Evolutionary conservation across 2,113 vertebrate genomes (phyloP), one percentile per base, ranked within the genome.

Genomic region (Nothocercus julius): DNA sequence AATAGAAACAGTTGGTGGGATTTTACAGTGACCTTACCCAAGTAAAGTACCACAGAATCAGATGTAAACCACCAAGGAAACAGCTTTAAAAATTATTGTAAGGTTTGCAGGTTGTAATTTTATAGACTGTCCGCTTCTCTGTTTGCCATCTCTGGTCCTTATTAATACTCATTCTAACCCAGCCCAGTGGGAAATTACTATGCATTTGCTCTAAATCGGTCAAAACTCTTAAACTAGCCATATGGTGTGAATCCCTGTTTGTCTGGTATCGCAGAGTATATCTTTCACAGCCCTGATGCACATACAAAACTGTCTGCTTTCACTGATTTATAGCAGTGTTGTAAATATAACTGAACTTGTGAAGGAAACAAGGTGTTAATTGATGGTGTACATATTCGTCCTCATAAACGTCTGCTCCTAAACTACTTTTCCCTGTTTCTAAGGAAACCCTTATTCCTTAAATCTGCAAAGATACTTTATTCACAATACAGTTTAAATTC

Each of bases 261-360:
- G 91, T 96, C 86, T 94, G 92, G 87, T 94, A 94, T 62, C 5
- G 3, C 54, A 0, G 72, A 87, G 82, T 74, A 89, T 89, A 68
- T 93, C 79, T 92, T 97, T 97, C 80, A 80, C 82, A 95, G 87
- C 66, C 81, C 89, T 83, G 72, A 67, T 89, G 82, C 85, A 94
- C 91, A 63, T 85, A 93, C 67, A 86, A 82, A 93, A 87, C 85
- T 83, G 89, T 96, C 92, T 94, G 72, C 72, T 92, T 97, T 94
- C 87, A 86, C 28, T 92, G 82, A 89, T 91, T 93, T 51, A 4
- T 96, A 88, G 89, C 94, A 94, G 95, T 92, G 92, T 95, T 97
- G 96, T 96, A 97, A 97, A 96, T 97, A 97, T 96, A 97, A 91
- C 95, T 97, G 90, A 97, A 96, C 90, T 93, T 94, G 95, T 87